A percentile compares a stretch with the other conserved stretches of the same genome.
phyloP scores from a whole-genome alignment of 2,113 vertebrate species.

The Trogon surrucura region DNA sequence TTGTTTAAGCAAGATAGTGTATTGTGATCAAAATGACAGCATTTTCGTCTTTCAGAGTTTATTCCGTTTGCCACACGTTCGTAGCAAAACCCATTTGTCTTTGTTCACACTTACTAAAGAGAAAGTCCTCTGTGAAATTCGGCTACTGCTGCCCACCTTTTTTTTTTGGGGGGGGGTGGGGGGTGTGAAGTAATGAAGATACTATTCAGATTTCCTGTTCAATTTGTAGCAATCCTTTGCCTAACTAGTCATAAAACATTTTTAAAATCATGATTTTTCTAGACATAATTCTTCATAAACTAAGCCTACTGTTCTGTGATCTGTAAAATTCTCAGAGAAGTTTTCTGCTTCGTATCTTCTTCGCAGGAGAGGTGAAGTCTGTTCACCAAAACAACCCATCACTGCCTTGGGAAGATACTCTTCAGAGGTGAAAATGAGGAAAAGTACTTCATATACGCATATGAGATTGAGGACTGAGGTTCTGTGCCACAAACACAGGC shows the following conservation, averaged over 20 bases:
- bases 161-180: too few species aligned
- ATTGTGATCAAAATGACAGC: neutral
- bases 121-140: neutral
- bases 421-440: neutral
- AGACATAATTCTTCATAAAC: neutral
- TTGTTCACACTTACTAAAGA: neutral
- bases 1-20: neutral
- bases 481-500: neutral
- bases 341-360: neutral
- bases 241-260: neutral
- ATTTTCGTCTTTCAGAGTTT: neutral
- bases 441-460: neutral
- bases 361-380: neutral
- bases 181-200: neutral
- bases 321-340: neutral
- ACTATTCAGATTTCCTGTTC: neutral
- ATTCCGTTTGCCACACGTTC: neutral
- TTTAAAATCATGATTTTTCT: neutral
- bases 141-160: too few species aligned
- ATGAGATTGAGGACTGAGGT: neutral
- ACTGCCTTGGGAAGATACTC: neutral
- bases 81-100: neutral
- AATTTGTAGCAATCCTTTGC: neutral
- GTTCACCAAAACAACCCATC: neutral
- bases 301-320: neutral